Percentiles rank a stretch among this genome's conserved stretches.
phyloP scores from a whole-genome alignment of 2,113 vertebrate genomes.

The Dolichotis patagonum region DNA sequence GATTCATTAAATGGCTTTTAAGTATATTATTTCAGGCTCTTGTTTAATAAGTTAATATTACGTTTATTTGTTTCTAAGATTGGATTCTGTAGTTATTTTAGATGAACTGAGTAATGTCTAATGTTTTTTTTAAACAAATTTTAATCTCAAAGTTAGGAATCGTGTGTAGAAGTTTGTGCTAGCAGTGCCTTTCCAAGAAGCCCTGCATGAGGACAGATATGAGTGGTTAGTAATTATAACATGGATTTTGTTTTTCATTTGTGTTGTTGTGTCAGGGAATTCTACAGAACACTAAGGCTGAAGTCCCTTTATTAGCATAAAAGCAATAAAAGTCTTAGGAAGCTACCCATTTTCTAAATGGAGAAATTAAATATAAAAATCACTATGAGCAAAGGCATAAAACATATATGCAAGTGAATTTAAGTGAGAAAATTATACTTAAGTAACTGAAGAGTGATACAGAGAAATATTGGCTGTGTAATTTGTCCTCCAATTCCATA shows the following conservation, averaged over 20 bases:
- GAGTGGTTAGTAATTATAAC: background rate
- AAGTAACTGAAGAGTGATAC: background rate
- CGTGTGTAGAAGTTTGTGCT: background rate
- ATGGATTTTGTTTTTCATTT: background rate
- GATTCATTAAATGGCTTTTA: constrained; percentile 1
- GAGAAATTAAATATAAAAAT: background rate
- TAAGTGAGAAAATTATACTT: background rate
- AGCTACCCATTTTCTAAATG: background rate
- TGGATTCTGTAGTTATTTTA: background rate
- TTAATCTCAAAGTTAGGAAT: constrained; percentile 64
- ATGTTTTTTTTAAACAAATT: background rate
- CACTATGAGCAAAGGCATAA: background rate
- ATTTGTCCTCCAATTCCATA: accelerated
- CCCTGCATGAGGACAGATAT: background rate
- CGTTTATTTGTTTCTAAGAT: constrained; percentile 9
- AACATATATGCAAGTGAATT: background rate
- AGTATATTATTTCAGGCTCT: background rate
- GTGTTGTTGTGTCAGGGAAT: background rate
- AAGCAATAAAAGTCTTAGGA: background rate
- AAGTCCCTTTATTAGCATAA: background rate
- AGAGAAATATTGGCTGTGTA: background rate
- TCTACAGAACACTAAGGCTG: background rate
- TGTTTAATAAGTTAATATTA: background rate
- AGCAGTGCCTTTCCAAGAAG: background rate
- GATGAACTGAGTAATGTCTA: background rate